Base-by-base conservation (phyloP, 2,888 invertebrate genomes). In the Tupiocoris notatus region DNA sequence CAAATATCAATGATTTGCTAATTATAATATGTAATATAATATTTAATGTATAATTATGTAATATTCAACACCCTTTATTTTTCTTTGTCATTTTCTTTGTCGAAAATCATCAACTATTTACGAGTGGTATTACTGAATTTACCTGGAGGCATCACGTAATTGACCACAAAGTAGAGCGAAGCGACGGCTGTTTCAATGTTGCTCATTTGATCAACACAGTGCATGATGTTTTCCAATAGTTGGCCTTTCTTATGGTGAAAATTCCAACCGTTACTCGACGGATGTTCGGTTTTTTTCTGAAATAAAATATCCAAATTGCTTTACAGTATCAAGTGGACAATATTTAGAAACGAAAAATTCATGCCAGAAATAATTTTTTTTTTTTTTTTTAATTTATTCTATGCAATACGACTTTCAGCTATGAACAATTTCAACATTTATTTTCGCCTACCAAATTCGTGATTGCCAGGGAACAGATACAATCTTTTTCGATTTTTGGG, bases 381-480 rank as follows among this genome's bases (percentile, higher is more conserved):
- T n/a, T 18, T 24, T 12, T n/a, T n/a, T n/a, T n/a, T n/a, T n/a
- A n/a, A n/a, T n/a, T n/a, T n/a, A n/a, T n/a, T n/a, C n/a, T n/a
- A n/a, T n/a, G n/a, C n/a, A n/a, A n/a, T n/a, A n/a, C n/a, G n/a
- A n/a, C n/a, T n/a, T n/a, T n/a, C n/a, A n/a, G n/a, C n/a, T n/a
- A n/a, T n/a, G n/a, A n/a, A n/a, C n/a, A n/a, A 21, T 64, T 22
- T 22, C 23, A 64, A 9, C 23, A 3, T 12, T 3, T 3, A 12
- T 7, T 39, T 39, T 39, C 23, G 77, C 78, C 81, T 75, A 86
- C 85, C 78, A 86, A 83, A 78, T 85, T 84, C 79, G 85, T 86
- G 20, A 87, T 84, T 12, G 86, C 86, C 64, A 85, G 83, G 1
- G 84, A 83, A 78, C 87, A 88, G 80, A 88, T 85, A 56, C 85